A percentile compares a stretch with the other conserved stretches of the same genome.
Conservation (phyloP, 1,140 invertebrate species). For the Aphelinus atriplicis region DNA sequence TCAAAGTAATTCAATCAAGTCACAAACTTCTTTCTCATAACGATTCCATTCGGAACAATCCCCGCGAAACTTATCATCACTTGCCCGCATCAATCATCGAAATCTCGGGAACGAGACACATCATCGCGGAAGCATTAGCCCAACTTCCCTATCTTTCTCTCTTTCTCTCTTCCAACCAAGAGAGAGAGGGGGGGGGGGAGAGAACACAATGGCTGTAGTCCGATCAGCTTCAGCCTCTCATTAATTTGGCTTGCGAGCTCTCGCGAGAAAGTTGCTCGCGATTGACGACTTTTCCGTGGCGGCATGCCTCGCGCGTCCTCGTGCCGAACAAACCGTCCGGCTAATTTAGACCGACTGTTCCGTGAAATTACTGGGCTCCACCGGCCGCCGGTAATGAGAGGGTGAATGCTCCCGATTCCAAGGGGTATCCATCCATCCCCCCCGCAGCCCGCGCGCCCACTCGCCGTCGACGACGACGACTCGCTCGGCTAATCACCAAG, state of each 20-base stretch:
- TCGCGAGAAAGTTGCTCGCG: neutral
- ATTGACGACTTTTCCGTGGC: slow-evolving; percentile 17
- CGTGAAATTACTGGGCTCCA: slow-evolving; percentile 58
- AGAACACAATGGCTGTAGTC: neutral
- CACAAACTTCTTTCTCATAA: slow-evolving; percentile 10
- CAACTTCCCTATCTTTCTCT: no score
- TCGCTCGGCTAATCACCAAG: slow-evolving; percentile 56
- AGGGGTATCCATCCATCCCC: slow-evolving; percentile 15
- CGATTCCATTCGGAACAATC: neutral
- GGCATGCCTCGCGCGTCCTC: slow-evolving; percentile 21
- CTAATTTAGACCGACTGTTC: slow-evolving; percentile 61
- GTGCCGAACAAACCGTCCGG: slow-evolving; percentile 45
- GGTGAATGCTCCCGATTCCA: slow-evolving; percentile 45
- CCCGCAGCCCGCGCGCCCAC: neutral
- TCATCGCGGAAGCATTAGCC: no score
- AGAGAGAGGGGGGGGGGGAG: no score
- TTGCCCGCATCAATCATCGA: neutral
- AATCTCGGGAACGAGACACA: neutral
- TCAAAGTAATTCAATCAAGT: neutral
- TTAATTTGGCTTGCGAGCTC: neutral
- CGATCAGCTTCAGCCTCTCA: neutral
- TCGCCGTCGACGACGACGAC: no score
- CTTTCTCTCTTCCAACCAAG: no score
- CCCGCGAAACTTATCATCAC: neutral
- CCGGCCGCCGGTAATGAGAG: slow-evolving; percentile 55